Conservation (phyloP, 2,113 vertebrate genomes). For the Mustela lutreola region DNA sequence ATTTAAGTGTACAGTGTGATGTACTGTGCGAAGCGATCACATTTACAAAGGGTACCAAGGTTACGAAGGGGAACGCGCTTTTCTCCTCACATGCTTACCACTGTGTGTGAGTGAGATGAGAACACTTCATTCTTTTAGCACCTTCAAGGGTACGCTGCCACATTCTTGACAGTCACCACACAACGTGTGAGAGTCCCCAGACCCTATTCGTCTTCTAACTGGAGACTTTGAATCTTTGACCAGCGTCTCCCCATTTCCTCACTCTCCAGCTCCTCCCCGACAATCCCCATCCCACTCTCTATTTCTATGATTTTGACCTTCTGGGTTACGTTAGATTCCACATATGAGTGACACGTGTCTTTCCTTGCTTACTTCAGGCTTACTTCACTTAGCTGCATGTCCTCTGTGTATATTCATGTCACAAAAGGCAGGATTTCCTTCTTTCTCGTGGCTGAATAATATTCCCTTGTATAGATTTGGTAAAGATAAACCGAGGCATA, state of each 20-base stretch:
- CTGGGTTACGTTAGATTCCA: not conserved
- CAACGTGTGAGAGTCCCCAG: not conserved
- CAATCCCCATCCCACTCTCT: not conserved
- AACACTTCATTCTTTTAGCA: not conserved
- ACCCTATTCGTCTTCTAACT: not conserved
- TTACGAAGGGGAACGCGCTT: not conserved
- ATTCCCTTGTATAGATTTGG: not conserved
- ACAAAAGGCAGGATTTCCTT: not conserved
- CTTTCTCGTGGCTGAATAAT: not conserved
- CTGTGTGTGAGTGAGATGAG: not conserved
- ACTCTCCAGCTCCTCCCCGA: not conserved
- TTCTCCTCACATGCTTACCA: not conserved
- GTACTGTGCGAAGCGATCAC: not conserved
- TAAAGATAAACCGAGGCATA: not conserved
- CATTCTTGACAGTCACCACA: accelerated
- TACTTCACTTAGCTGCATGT: not conserved
- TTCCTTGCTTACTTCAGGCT: not conserved
- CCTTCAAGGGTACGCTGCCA: not conserved
- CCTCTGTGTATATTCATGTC: not conserved
- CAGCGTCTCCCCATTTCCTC: not conserved
- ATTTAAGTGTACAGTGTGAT: not conserved
- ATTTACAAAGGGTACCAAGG: no score
- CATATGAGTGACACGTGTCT: not conserved
- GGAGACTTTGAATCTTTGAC: not conserved
- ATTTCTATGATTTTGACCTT: not conserved